Base-by-base conservation (phyloP, 23 tunicate species). In the Halocynthia roretzi region DNA sequence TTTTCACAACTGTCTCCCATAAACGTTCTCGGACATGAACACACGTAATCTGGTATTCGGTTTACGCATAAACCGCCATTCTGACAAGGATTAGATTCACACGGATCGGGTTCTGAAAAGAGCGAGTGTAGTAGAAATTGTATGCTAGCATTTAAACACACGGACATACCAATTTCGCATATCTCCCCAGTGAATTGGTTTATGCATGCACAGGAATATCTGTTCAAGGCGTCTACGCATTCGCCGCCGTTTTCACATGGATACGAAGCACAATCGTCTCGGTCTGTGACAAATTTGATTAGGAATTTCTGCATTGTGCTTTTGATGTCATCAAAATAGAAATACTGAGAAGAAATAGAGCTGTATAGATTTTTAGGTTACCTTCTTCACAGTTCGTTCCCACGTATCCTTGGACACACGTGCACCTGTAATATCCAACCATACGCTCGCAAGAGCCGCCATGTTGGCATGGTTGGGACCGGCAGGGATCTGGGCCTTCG, bases 351-450 rank as follows among this genome's bases (percentile, higher is more conserved):
- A 20, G 0, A 50, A 14, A 67, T 11, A 4, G 5, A 21, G 21
- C 21, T 21, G 71, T 21, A 67, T 66, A 66, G 8, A 9, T 66
- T 14, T 67, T 52, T 23, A 64, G 56, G 80, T 53, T 56, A 92
- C 98, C 82, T 65, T 77, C 71, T 53, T 92, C 92, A 62, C 98
- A 92, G 58, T 92, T 82, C 21, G 72, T 50, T 23, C 98, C 98
- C 31, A 84, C 98, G 54, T 53, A 86, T 8, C 92, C 98, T 53
- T 78, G 74, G 7, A 66, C 71, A 62, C 98, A 92, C 51, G 10
- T 54, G 53, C 98, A 92, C 14, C 15, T 62, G 75, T 92, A 92
- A 62, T 92, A 86, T 6, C 77, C 85, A 15, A 85, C 78, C 11
- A 63, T 63, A 23, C 89, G 54, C 50, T 88, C 70, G 62, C 98